Conservation (phyloP, 2,797 vertebrate genomes). For the Onychomys leucogaster region DNA sequence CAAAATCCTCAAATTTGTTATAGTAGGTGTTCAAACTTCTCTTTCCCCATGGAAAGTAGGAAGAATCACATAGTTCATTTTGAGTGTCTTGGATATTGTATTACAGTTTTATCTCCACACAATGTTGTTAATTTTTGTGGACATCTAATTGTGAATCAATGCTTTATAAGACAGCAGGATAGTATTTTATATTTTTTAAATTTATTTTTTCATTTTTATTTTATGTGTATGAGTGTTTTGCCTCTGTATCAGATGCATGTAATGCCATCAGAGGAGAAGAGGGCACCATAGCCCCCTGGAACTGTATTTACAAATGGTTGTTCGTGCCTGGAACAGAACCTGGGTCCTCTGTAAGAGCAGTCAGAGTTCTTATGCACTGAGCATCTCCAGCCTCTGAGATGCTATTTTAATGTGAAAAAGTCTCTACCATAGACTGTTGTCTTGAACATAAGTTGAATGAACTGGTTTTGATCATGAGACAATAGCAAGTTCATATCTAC, state of each 20-base stretch:
- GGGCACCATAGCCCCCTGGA: not conserved
- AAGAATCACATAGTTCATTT: not conserved
- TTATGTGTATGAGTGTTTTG: not conserved
- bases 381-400: not conserved
- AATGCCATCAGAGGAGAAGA: not conserved
- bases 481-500: not conserved
- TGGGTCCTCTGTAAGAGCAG: not conserved
- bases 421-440: slow-evolving; percentile 10
- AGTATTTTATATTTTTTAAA: not conserved
- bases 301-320: not conserved
- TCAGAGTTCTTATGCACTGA: not conserved
- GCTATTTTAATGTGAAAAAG: not conserved
- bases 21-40: not conserved
- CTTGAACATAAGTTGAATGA: slow-evolving; percentile 8
- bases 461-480: not conserved
- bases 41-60: not conserved
- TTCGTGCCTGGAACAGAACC: not conserved
- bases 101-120: not conserved
- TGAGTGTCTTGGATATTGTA: not conserved
- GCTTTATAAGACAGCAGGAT: not conserved
- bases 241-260: not conserved
- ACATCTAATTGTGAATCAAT: not conserved
- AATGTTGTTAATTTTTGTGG: not conserved
- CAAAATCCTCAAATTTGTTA: slow-evolving; percentile 4
- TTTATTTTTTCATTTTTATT: not conserved